phyloP scores from a whole-genome alignment of 2,888 invertebrate species.

The Ferrisia virgata region DNA sequence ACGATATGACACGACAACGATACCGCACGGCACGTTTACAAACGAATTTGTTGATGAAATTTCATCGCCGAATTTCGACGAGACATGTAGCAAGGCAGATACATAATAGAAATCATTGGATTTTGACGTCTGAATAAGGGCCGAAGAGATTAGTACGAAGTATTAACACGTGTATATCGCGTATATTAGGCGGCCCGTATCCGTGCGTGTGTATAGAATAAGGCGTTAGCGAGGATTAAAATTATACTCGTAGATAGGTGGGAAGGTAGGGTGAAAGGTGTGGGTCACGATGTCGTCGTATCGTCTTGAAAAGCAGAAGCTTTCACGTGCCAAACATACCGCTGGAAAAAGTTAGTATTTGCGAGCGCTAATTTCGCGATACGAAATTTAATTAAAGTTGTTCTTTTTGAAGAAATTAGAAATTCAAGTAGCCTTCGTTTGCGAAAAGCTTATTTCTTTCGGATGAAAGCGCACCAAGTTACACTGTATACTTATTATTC shows the following conservation, averaged over 20 bases:
- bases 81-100: not conserved
- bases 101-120: not conserved
- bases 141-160: not conserved
- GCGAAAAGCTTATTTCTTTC: conserved; percentile 9
- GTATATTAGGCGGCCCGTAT: too few relatives aligned
- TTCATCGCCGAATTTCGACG: not conserved
- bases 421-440: conserved; percentile 23
- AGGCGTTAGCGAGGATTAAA: not conserved
- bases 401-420: conserved; percentile 13
- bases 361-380: conserved; percentile 19
- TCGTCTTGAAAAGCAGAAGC: not conserved
- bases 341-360: conserved; percentile 13
- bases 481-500: too few relatives aligned
- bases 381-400: conserved; percentile 31
- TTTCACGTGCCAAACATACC: not conserved
- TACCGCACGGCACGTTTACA: too few relatives aligned
- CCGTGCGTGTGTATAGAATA: not conserved
- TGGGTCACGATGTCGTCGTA: not conserved
- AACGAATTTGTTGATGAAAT: not conserved
- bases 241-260: too few relatives aligned
- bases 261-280: not conserved
- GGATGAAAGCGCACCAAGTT: not conserved
- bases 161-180: not conserved
- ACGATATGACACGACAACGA: too few relatives aligned
- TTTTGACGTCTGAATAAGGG: not conserved